phyloP scores from a whole-genome alignment of 2,888 invertebrate genomes.

The Torymus tubicola region DNA sequence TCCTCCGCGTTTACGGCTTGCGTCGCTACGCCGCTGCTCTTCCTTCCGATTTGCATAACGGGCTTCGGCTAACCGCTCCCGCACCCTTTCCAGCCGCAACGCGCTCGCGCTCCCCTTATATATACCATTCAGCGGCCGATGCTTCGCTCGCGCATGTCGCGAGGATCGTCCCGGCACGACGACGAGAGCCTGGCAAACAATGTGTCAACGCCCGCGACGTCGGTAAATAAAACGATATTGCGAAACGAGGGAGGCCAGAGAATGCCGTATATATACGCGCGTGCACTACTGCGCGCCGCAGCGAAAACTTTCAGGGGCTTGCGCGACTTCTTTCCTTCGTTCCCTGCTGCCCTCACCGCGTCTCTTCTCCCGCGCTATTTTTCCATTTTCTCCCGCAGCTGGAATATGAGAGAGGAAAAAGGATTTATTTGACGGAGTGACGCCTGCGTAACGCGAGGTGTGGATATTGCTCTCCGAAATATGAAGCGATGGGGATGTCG shows the following conservation, averaged over 20 bases:
- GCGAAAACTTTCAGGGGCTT: slow-evolving; percentile 17
- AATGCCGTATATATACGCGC: too few species aligned
- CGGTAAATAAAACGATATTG: slow-evolving; percentile 54
- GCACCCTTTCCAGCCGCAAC: slow-evolving; percentile 50
- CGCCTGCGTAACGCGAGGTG: background rate
- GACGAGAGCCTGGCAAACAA: slow-evolving; percentile 54
- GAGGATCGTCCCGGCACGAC: slow-evolving; percentile 10
- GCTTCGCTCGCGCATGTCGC: slow-evolving; percentile 18
- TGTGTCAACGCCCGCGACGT: slow-evolving; percentile 53
- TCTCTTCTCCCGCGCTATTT: background rate
- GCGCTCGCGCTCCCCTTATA: slow-evolving; percentile 8
- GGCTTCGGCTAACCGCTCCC: slow-evolving; percentile 55
- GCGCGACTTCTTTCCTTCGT: slow-evolving; percentile 6
- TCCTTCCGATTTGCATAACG: slow-evolving; percentile 67
- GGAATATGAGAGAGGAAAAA: slow-evolving; percentile 1
- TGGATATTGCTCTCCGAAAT: slow-evolving; percentile 32
- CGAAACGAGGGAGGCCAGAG: background rate
- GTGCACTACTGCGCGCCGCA: background rate
- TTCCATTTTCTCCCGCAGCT: background rate
- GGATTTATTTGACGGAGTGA: slow-evolving; percentile 38
- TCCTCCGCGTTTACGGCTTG: slow-evolving; percentile 64
- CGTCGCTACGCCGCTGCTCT: slow-evolving; percentile 65
- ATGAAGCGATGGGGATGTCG: background rate
- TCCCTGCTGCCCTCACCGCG: background rate
- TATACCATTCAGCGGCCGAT: background rate